Percentiles rank a stretch among this genome's conserved stretches.
Evolutionary conservation across 2,797 vertebrate genomes (phyloP).

Genomic region (Enteromius fasciolatus): DNA sequence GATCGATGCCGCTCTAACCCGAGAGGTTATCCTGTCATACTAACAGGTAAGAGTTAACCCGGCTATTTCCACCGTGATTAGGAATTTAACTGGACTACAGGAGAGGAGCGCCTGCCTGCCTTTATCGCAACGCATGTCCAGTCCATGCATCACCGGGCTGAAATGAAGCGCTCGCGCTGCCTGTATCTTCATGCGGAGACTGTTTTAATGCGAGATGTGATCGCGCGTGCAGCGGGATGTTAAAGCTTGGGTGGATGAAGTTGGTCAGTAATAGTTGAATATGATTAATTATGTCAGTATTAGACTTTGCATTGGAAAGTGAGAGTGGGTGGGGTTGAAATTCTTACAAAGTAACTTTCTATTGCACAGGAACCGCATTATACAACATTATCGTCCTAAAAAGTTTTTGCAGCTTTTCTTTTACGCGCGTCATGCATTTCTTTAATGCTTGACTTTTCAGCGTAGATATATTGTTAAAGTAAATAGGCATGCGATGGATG

Average conservation of each 20-base stretch:
- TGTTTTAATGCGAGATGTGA: conserved; percentile 33
- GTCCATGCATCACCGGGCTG: conserved; percentile 62
- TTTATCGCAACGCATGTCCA: conserved; percentile 52
- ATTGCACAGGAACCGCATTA: conserved; percentile 78
- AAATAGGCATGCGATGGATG: conserved; percentile 78
- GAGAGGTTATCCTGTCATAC: conserved; percentile 80
- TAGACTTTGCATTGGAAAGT: conserved; percentile 67
- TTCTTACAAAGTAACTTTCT: conserved; percentile 84
- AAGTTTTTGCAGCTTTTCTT: conserved; percentile 72
- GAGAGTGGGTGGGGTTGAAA: conserved; percentile 72
- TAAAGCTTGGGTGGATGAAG: conserved; percentile 41
- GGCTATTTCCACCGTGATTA: conserved; percentile 62
- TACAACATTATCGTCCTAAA: conserved; percentile 71
- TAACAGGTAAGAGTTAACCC: conserved; percentile 87
- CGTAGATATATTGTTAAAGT: conserved; percentile 79
- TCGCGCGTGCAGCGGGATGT: conserved; percentile 41
- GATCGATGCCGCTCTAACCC: conserved; percentile 88
- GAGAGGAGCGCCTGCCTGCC: conserved; percentile 61
- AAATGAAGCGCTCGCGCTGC: conserved; percentile 55
- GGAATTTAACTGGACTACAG: conserved; percentile 67
- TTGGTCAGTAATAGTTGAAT: conserved; percentile 37
- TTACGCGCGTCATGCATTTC: conserved; percentile 44
- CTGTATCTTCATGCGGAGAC: conserved; percentile 36
- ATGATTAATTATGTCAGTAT: conserved; percentile 40
- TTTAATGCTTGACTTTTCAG: conserved; percentile 67